Evolutionary conservation across 1,140 invertebrate species (phyloP), one percentile per base, ranked within the genome.

Genomic region (Nymphalis io): DNA sequence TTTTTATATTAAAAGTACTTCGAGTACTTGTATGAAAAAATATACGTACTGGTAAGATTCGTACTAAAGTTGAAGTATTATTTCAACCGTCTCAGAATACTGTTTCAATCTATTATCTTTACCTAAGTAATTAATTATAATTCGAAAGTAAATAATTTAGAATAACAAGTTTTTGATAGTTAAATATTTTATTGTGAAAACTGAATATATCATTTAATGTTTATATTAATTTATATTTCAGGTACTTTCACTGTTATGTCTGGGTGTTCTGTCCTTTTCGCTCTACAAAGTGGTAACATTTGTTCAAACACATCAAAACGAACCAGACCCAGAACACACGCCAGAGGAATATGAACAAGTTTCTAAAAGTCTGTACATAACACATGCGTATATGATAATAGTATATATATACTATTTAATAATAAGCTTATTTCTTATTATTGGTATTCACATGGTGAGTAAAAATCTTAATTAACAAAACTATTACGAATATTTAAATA

Each of bases 371-470:
- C 65, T 89, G 11, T 89, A 90, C 60, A 73, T 88, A 13, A 72
- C 82, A 0, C 85, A 87, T 38, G 83, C 72, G 0, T 88, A 85
- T 53, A 80, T 83, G 23, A 21, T 89, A 6, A 62, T 85, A 1
- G 83, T 88, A 21, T 84, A 81, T 68, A 44, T 89, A 16, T 85
- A 82, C 61, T 82, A 83, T 58, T 58, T 87, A 3, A 65, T 83
- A n/a, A 85, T 89, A 18, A 84, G 80, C 42, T 1, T 88, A 3
- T 23, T 90, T n/a, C 73, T 90, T 4, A 68, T 90, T 33, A 60
- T 88, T 38, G 88, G 87, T 5, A 75, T 86, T 1, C 88, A 88
- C 78, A 70, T 51, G 74, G 88, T 90, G 71, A 76, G 82, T 64
- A 16, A 46, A 53, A 18, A 5, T 13, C 0, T 13, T 44, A 44